Base-by-base conservation (phyloP, 2,113 vertebrate genomes). In the Pterocles orientalis region DNA sequence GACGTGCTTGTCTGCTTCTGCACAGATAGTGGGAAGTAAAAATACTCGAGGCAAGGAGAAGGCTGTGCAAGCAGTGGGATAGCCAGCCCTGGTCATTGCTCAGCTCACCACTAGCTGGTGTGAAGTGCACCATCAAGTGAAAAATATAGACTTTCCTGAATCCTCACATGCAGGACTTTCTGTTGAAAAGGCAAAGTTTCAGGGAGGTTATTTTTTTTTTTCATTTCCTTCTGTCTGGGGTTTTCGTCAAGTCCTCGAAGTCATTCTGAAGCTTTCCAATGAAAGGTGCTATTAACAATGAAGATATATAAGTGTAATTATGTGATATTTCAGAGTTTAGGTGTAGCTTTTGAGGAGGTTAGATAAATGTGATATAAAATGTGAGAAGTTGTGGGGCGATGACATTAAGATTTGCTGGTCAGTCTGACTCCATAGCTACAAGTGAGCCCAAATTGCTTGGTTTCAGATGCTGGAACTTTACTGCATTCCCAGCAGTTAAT, bases 171-270 rank as follows among this genome's bases (percentile, higher is more conserved):
- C 12, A 64, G 29, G 6, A 6, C 16, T 53, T 90, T 45, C 29
- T 85, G 23, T 28, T 6, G 1, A 26, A 4, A 7, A 25, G 48
- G 21, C 0, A 43, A 61, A 21, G 14, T 17, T 68, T 80, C 48
- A 41, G 24, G 15, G 54, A 53, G 2, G 5, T 4, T 61, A 9
- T 16, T 79, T 39, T n/a, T 10, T 48, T 61, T 4, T 54, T 90
- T 25, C 1, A 0, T 54, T 85, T 80, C 43, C 1, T 62, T 36
- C 12, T 41, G 1, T 45, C 90, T 24, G 16, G 3, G 2, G 0
- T 7, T 77, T 88, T 60, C 68, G 12, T 61, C 16, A 83, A 48
- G 53, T 36, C 47, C 10, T 7, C 34, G 19, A 14, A 33, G 24
- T 77, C 7, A 7, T 6, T 26, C 43, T 68, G 41, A 53, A 72